phyloP scores from a whole-genome alignment of 2,113 vertebrate genomes.

The Pangasianodon hypophthalmus region DNA sequence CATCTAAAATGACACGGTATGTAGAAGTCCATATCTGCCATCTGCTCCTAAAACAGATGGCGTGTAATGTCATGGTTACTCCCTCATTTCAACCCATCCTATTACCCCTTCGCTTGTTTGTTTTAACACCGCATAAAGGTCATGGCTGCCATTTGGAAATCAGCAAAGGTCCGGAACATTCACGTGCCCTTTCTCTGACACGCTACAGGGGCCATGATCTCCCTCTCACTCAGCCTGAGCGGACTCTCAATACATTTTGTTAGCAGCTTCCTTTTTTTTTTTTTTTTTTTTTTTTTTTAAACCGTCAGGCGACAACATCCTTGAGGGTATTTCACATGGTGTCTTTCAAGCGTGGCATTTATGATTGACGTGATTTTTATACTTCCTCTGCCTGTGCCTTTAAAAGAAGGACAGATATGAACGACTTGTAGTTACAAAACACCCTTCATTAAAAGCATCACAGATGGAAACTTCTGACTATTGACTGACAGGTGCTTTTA shows the following conservation, averaged over 20 bases:
- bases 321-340: slow-evolving; percentile 18
- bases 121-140: slow-evolving; percentile 55
- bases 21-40: slow-evolving; percentile 37
- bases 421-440: slow-evolving; percentile 31
- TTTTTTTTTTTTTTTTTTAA: background rate
- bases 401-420: slow-evolving; percentile 23
- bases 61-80: slow-evolving; percentile 47
- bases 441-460: slow-evolving; percentile 34
- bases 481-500: slow-evolving; percentile 31
- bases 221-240: slow-evolving; percentile 38
- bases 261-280: background rate
- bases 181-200: slow-evolving; percentile 55
- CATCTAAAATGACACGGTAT: slow-evolving; percentile 16
- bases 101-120: slow-evolving; percentile 55
- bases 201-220: slow-evolving; percentile 50
- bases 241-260: slow-evolving; percentile 32
- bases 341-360: slow-evolving; percentile 9
- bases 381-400: slow-evolving; percentile 2
- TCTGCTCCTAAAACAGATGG: slow-evolving; percentile 60
- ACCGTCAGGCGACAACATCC: background rate
- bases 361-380: slow-evolving; percentile 26
- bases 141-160: slow-evolving; percentile 53
- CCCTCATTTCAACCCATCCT: slow-evolving; percentile 49
- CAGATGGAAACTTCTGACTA: slow-evolving; percentile 4
- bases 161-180: slow-evolving; percentile 48